Percentiles rank a stretch among this genome's conserved stretches.
Evolutionary conservation across 2,888 invertebrate species (phyloP).

Genomic region (Myathropa florea): DNA sequence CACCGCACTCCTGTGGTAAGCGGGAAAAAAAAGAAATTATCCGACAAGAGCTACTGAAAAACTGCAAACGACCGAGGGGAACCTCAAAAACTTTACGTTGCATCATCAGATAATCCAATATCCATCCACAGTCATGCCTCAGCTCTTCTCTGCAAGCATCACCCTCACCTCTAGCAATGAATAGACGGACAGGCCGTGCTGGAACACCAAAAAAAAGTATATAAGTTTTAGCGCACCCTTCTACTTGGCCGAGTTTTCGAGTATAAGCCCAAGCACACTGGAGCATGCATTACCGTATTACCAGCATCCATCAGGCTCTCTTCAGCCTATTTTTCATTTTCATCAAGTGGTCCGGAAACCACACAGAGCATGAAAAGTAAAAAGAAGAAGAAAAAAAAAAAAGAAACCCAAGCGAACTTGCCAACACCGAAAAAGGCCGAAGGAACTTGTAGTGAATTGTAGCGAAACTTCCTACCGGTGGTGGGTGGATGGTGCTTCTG

Average conservation of each 20-base stretch:
- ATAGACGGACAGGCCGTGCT: neutral
- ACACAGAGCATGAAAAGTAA: slow-evolving; percentile 28
- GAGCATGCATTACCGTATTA: slow-evolving; percentile 67
- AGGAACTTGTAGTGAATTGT: slow-evolving; percentile 53
- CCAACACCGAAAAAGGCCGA: neutral
- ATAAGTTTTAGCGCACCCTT: slow-evolving; percentile 47
- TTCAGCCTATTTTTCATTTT: slow-evolving; percentile 70
- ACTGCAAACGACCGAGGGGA: neutral
- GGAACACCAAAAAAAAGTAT: neutral
- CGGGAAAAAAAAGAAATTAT: neutral
- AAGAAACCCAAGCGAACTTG: slow-evolving; percentile 1
- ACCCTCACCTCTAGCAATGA: neutral
- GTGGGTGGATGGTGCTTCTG: neutral
- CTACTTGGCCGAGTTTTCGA: slow-evolving; percentile 59
- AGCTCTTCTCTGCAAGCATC: too few relatives aligned
- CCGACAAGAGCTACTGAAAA: neutral
- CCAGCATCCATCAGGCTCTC: slow-evolving; percentile 62
- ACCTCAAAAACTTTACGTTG: slow-evolving; percentile 46
- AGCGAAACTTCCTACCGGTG: slow-evolving; percentile 48
- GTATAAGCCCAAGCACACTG: slow-evolving; percentile 57
- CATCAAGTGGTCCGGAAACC: slow-evolving; percentile 70
- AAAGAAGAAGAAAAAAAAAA: too few relatives aligned
- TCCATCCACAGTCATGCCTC: neutral
- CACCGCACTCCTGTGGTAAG: neutral
- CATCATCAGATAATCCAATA: slow-evolving; percentile 47